Percentiles rank a stretch among this genome's conserved stretches.
Evolutionary conservation across 2,797 vertebrate genomes (phyloP).

Genomic region (Enteromius mattozi): DNA sequence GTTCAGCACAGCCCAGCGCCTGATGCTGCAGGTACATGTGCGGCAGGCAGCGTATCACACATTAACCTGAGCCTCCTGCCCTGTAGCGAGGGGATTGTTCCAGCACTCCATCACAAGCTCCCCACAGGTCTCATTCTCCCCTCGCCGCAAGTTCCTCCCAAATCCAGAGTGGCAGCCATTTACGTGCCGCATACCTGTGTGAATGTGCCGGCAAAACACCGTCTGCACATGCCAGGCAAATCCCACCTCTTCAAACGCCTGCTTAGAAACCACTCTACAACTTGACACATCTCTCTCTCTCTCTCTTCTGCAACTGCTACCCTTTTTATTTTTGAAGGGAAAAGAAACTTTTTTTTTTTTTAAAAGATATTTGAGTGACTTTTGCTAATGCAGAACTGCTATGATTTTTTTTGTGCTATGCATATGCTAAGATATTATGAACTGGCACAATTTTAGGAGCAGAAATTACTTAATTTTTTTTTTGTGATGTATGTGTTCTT

Average conservation of each 20-base stretch:
- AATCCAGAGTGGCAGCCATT: constrained; percentile 85
- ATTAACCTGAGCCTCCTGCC: constrained; percentile 49
- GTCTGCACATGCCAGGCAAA: constrained; percentile 81
- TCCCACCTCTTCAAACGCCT: constrained; percentile 68
- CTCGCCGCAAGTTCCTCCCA: constrained; percentile 75
- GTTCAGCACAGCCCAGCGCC: constrained; percentile 20
- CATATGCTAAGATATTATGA: neutral
- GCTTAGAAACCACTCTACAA: neutral
- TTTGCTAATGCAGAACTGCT: neutral
- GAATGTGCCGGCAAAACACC: constrained; percentile 70
- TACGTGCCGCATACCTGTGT: constrained; percentile 80
- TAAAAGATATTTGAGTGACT: neutral
- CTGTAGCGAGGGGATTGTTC: constrained; percentile 29
- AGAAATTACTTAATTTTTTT: neutral
- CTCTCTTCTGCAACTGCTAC: constrained; percentile 27
- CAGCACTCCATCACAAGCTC: constrained; percentile 70
- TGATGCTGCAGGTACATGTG: constrained; percentile 36
- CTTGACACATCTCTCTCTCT: neutral
- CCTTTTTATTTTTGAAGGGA: neutral
- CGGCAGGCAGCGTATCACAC: constrained; percentile 28
- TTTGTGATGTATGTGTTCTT: neutral
- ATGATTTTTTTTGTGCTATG: neutral
- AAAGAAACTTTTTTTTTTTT: neutral
- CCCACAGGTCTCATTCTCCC: constrained; percentile 76
- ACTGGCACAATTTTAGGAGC: neutral